A percentile compares a stretch with the other conserved stretches of the same genome.
phyloP scores from a whole-genome alignment of 2,113 vertebrate species.

The Xenopus borealis region DNA sequence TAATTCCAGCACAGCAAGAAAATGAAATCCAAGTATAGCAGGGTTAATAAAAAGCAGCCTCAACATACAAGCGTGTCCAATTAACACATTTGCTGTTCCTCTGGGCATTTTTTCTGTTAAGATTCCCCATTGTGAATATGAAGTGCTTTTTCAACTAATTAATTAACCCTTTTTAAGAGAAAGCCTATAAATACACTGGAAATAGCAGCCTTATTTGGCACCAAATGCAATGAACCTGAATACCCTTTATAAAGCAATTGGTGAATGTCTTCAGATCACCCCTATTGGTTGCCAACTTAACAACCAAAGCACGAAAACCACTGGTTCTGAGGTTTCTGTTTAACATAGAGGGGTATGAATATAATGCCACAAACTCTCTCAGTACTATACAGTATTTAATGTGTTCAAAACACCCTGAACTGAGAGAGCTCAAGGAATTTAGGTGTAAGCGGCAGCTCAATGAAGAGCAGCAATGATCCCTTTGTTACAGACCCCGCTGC shows the following conservation, averaged over 20 bases:
- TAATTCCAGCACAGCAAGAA: constrained; percentile 4
- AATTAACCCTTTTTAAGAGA: not conserved
- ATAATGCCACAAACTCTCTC: too few species aligned
- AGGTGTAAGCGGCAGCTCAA: not conserved
- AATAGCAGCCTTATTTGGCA: too few species aligned
- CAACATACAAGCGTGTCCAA: constrained; percentile 1
- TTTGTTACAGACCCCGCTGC: constrained; percentile 7
- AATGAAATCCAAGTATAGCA: not conserved
- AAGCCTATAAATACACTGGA: too few species aligned
- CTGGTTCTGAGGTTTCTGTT: too few species aligned
- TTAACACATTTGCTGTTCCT: constrained; percentile 3
- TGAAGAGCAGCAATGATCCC: not conserved
- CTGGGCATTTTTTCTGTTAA: not conserved
- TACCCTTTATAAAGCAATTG: too few species aligned
- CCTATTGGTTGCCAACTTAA: too few species aligned
- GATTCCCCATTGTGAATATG: not conserved
- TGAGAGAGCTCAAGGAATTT: not conserved
- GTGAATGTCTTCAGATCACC: too few species aligned
- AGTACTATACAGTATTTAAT: too few species aligned
- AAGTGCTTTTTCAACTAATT: constrained; percentile 12
- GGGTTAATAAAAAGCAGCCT: constrained; percentile 13
- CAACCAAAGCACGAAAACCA: too few species aligned
- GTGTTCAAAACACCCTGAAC: too few species aligned
- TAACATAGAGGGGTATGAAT: too few species aligned
- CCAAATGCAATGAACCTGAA: too few species aligned